These are phyloP conservation scores for Rhinichthys klamathensis DNA, from an alignment of 2,113 vertebrate genomes.

Conservation along the genomic window DNA sequence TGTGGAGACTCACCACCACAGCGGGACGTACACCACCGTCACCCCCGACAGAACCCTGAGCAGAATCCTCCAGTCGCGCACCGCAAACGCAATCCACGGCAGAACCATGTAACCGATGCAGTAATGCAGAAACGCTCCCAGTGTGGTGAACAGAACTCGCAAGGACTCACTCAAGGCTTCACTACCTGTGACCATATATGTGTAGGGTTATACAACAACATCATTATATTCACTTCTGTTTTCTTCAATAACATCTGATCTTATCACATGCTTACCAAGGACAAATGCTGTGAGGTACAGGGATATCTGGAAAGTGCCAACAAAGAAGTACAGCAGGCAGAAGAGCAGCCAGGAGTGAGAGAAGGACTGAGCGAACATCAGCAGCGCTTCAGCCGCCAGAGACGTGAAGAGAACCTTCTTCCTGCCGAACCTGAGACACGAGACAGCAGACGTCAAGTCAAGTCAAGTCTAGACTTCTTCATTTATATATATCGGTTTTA, in stretches of 20 bases:
- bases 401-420: slow-evolving; percentile 89
- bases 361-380: slow-evolving; percentile 88
- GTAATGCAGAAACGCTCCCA: slow-evolving; percentile 90
- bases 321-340: slow-evolving; percentile 84
- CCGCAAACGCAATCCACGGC: slow-evolving; percentile 85
- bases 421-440: slow-evolving; percentile 84
- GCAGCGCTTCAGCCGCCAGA: slow-evolving; percentile 83
- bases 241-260: neutral
- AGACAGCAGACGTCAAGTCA: slow-evolving; percentile 17
- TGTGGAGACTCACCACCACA: slow-evolving; percentile 87
- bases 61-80: slow-evolving; percentile 87
- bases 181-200: slow-evolving; percentile 74
- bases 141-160: slow-evolving; percentile 84
- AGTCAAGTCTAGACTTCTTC: no score
- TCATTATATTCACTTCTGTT: neutral
- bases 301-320: slow-evolving; percentile 92
- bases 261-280: slow-evolving; percentile 78
- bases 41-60: slow-evolving; percentile 81
- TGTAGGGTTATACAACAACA: no score
- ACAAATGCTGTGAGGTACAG: slow-evolving; percentile 94
- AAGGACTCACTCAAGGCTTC: slow-evolving; percentile 88
- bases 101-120: slow-evolving; percentile 91
- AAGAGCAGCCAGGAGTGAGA: slow-evolving; percentile 89
- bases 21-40: slow-evolving; percentile 76
- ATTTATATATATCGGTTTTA: no score